Base-by-base conservation (phyloP, 2,888 invertebrate genomes). In the Linyphia triangularis region DNA sequence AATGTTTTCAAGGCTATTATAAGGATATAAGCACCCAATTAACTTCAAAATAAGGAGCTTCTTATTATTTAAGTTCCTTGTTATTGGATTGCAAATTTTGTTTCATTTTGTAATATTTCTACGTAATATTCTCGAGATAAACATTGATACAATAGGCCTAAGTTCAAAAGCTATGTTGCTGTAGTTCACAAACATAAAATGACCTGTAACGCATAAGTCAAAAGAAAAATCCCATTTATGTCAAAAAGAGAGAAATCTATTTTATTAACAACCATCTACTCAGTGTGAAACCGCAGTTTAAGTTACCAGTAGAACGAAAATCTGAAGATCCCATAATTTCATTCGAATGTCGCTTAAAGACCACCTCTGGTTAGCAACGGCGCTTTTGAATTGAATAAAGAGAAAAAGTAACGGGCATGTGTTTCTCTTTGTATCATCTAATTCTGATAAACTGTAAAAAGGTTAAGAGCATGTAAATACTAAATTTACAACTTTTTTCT, bases 381-480 rank as follows among this genome's bases (percentile, higher is more conserved):
- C 16, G 26, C 40, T 24, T 37, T 24, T 24, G 1, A 33, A 40
- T 22, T 10, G 33, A 59, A 75, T 37, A 61, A 77, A 33, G 22
- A 13, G 24, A 37, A 72, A 24, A 63, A 59, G 22, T 33, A 16
- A 22, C 26, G 13, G 75, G 2, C 33, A 37, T n/a, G 16, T 61
- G 7, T 57, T 40, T 22, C 19, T 9, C 37, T 73, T 40, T 24
- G 61, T 61, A 43, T 40, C 61, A 57, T 24, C 28, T 37, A n/a
- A 63, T 63, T 33, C 40, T 77, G 40, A 77, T 77, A 37, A 61
- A 77, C n/a, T 19, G 16, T 26, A 22, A n/a, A 40, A 63, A 63
- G 40, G 22, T 61, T 63, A 61, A 61, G 63, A 63, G 61, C 40
- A 77, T 26, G 77, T 37, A 77, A 77, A 77, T 77, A 61, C 37